phyloP scores from a whole-genome alignment of 2,113 vertebrate genomes.

The Pelecanus crispus region DNA sequence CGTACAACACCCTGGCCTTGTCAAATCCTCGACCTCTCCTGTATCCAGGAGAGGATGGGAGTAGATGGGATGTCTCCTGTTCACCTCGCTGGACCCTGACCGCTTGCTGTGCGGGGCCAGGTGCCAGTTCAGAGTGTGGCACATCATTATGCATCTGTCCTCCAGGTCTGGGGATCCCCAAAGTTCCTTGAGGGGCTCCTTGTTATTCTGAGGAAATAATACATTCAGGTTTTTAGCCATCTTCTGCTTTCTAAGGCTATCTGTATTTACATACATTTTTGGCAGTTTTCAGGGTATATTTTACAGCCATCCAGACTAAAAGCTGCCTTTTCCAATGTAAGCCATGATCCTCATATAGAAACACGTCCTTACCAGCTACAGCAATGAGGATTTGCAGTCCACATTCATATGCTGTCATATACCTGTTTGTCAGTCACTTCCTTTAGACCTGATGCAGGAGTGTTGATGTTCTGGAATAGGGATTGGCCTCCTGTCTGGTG shows the following conservation, averaged over 20 bases:
- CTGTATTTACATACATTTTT: no score
- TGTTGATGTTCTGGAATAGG: background rate
- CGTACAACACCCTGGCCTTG: background rate
- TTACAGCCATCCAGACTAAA: no score
- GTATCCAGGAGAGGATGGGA: background rate
- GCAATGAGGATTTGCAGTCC: background rate
- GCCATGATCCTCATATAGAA: no score
- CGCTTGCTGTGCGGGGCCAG: background rate
- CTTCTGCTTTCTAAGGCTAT: no score
- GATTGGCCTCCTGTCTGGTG: rapidly evolving
- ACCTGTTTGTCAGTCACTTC: background rate
- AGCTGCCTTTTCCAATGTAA: no score
- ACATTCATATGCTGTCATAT: rapidly evolving
- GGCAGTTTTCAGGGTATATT: no score
- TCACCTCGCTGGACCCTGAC: background rate
- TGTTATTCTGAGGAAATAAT: no score
- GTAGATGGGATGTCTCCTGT: background rate
- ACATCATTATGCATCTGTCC: background rate
- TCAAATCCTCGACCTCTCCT: rapidly evolving
- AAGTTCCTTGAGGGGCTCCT: rapidly evolving
- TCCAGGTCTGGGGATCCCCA: background rate
- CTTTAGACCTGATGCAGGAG: background rate
- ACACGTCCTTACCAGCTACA: no score
- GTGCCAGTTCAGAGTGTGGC: background rate
- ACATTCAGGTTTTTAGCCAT: no score